Conservation (phyloP, 2,888 invertebrate genomes). For the Corbicula japonica region DNA sequence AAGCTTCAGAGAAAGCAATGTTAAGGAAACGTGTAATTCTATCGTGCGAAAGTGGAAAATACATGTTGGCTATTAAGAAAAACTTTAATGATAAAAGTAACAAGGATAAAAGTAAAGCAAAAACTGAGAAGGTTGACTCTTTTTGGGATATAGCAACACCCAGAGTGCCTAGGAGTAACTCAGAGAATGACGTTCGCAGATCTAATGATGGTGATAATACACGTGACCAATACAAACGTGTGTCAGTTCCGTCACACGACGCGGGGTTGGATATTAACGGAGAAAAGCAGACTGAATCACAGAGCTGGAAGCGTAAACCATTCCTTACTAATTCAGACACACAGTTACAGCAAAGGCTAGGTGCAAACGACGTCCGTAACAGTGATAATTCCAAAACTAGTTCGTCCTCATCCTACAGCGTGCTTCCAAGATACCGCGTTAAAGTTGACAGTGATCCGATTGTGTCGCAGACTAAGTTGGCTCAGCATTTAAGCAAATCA, state of each 20-base stretch:
- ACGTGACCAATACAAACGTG: conserved; percentile 3
- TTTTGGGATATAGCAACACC: conserved; percentile 56
- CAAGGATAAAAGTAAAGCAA: neutral
- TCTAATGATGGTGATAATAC: neutral
- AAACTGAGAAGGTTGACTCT: conserved; percentile 24
- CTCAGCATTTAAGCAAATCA: conserved; percentile 22
- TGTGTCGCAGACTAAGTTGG: neutral
- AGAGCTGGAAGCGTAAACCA: conserved; percentile 53
- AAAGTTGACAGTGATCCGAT: conserved; percentile 37
- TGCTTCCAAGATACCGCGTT: conserved; percentile 54
- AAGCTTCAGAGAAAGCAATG: neutral
- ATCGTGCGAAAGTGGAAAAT: conserved; percentile 2
- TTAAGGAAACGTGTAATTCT: conserved; percentile 14
- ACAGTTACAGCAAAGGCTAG: conserved; percentile 30
- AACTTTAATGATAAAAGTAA: conserved; percentile 9
- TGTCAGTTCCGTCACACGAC: conserved; percentile 27
- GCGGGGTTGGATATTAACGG: conserved; percentile 22
- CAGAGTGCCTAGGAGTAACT: conserved; percentile 32
- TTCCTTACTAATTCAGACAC: conserved; percentile 51
- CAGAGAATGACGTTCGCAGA: conserved; percentile 30
- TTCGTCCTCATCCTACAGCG: conserved; percentile 1
- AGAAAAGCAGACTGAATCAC: neutral
- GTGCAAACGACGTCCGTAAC: neutral
- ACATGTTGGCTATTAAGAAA: conserved; percentile 29
- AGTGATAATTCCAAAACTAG: conserved; percentile 5